phyloP scores from a whole-genome alignment of 2,797 vertebrate genomes.

The Diceros bicornis region DNA sequence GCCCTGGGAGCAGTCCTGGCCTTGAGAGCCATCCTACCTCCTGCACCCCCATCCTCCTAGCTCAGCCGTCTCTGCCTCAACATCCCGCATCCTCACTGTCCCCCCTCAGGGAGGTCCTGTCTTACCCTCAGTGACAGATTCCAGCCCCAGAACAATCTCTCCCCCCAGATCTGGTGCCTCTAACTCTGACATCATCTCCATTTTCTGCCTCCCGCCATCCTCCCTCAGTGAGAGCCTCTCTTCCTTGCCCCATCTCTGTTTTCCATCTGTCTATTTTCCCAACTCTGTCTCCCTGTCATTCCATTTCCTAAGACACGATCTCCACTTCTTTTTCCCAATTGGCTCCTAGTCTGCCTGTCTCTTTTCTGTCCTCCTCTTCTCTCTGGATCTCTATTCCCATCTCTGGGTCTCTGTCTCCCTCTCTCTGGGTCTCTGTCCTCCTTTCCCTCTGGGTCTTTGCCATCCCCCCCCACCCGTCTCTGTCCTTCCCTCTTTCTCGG shows the following conservation, averaged over 20 bases:
- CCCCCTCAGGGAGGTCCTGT: not conserved
- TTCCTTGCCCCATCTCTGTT: not conserved
- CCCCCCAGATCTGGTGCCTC: not conserved
- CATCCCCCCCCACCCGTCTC: no score
- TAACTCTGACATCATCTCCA: not conserved
- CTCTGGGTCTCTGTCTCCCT: no score
- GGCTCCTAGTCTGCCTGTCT: not conserved
- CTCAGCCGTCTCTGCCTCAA: fast-evolving
- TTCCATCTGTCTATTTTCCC: not conserved
- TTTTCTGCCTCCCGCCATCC: not conserved
- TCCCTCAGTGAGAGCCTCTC: not conserved
- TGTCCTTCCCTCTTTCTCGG: not conserved
- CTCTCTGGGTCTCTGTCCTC: no score
- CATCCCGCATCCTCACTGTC: not conserved
- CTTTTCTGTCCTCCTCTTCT: not conserved
- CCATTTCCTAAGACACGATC: not conserved
- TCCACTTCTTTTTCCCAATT: conserved; percentile 40
- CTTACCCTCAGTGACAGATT: not conserved
- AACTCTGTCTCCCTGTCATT: fast-evolving
- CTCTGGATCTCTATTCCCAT: no score
- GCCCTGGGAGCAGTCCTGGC: fast-evolving
- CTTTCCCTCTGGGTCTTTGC: not conserved
- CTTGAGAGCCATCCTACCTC: not conserved
- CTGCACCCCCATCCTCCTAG: not conserved
- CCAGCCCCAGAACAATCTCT: not conserved